A percentile compares a stretch with the other conserved stretches of the same genome.
These are phyloP conservation scores for Drosophila neonasuta DNA, from an alignment of 2,888 invertebrate species.

Conservation along the genomic window DNA sequence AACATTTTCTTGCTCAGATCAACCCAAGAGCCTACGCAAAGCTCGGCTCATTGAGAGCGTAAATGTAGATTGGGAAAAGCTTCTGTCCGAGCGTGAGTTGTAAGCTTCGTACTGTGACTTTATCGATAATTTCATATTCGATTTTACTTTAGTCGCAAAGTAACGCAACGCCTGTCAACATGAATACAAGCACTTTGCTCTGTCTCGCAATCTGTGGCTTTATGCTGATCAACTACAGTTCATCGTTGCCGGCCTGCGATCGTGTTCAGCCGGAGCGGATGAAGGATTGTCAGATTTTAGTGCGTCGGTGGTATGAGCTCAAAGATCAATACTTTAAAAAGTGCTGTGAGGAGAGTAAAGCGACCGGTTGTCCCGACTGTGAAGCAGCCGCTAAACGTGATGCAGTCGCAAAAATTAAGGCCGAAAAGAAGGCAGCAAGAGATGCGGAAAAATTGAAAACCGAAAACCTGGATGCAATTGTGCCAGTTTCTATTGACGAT, in stretches of 20 bases:
- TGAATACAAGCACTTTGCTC: neutral
- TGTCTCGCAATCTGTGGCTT: neutral
- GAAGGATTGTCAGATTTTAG: neutral
- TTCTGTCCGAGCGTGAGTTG: too few species aligned
- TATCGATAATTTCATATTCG: too few species aligned
- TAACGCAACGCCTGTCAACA: neutral
- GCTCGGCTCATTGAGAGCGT: too few species aligned
- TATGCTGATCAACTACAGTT: neutral
- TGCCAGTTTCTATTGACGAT: neutral
- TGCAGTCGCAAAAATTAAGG: neutral
- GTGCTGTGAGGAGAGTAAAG: neutral
- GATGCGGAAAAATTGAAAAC: neutral
- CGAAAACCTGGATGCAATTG: neutral
- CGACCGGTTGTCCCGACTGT: neutral
- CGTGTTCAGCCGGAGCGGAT: neutral
- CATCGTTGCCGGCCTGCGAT: neutral
- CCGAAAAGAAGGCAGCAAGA: neutral
- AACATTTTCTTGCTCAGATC: too few species aligned
- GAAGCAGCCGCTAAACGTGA: neutral
- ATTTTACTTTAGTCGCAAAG: neutral
- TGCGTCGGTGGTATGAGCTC: conserved; percentile 1
- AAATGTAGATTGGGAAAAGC: too few species aligned
- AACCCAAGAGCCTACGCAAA: too few species aligned
- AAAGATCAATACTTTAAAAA: conserved; percentile 7
- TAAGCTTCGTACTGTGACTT: too few species aligned